Percentiles rank a stretch among this genome's conserved stretches.
Evolutionary conservation across 2,888 invertebrate species (phyloP).

Genomic region (Drosophila formosana): DNA sequence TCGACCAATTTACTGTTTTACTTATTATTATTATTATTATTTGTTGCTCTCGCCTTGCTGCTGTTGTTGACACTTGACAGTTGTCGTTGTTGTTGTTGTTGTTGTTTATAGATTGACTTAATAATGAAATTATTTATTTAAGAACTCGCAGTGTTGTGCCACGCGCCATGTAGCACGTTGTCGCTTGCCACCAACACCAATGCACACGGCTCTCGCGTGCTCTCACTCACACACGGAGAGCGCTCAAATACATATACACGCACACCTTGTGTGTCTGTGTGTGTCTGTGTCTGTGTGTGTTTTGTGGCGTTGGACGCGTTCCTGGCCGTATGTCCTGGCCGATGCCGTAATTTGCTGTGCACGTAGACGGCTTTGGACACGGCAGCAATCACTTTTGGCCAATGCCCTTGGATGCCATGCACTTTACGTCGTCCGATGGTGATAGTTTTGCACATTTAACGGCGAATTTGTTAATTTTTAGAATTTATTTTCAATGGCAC

Average conservation of each 20-base stretch:
- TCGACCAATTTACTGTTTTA: slow-evolving; percentile 11
- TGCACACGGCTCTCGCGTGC: slow-evolving; percentile 63
- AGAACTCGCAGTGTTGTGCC: slow-evolving; percentile 52
- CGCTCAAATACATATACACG: slow-evolving; percentile 31
- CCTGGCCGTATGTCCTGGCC: slow-evolving; percentile 66
- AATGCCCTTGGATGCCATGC: slow-evolving; percentile 11
- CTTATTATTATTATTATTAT: slow-evolving; percentile 12
- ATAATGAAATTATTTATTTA: slow-evolving; percentile 69
- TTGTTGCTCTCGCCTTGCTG: not conserved
- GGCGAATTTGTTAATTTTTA: slow-evolving; percentile 60
- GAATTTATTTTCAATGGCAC: slow-evolving; percentile 68
- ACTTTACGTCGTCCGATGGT: slow-evolving; percentile 17
- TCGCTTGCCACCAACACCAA: slow-evolving; percentile 65
- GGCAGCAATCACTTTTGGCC: slow-evolving; percentile 4
- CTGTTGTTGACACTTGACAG: slow-evolving; percentile 3
- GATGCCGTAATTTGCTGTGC: slow-evolving; percentile 75
- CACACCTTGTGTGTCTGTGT: slow-evolving; percentile 56
- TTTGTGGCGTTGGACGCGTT: slow-evolving; percentile 67
- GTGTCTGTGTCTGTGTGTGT: not conserved
- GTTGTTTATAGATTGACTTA: slow-evolving; percentile 51
- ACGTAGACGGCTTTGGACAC: slow-evolving; percentile 26
- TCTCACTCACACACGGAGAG: slow-evolving; percentile 52
- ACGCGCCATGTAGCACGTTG: slow-evolving; percentile 69
- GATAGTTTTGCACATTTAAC: slow-evolving; percentile 41
- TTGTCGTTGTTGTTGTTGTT: slow-evolving; percentile 3